phyloP scores from a whole-genome alignment of 2,113 vertebrate genomes.

The Silurus glanis region DNA sequence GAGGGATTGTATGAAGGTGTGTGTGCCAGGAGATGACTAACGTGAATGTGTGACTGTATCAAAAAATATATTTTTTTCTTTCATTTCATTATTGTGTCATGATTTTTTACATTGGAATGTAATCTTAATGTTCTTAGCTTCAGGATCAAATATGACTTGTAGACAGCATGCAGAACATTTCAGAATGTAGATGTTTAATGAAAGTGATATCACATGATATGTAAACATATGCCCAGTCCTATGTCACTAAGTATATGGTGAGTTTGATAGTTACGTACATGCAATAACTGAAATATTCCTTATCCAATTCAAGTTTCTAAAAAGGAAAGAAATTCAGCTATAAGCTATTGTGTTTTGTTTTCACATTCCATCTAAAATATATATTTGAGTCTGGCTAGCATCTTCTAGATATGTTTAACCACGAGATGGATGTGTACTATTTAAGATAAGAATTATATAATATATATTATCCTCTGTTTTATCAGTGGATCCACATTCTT shows the following conservation, averaged over 20 bases:
- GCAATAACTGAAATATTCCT: background rate
- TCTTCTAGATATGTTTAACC: background rate
- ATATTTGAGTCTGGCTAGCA: no score
- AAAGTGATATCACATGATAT: background rate
- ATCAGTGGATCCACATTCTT: background rate
- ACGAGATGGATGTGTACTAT: background rate
- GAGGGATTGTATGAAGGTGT: background rate
- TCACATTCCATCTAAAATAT: background rate
- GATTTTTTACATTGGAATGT: background rate
- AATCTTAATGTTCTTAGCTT: background rate
- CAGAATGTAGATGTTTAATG: background rate
- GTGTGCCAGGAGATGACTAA: background rate
- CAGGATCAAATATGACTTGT: background rate
- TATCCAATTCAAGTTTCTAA: background rate
- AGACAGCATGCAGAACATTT: background rate
- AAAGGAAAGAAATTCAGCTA: background rate
- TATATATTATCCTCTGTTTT: background rate
- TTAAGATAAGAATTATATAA: background rate
- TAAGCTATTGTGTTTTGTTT: background rate
- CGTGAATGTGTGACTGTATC: background rate
- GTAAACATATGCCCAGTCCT: background rate
- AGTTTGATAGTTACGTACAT: background rate
- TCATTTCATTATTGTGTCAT: background rate
- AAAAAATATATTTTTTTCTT: constrained; percentile 2
- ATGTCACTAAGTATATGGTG: background rate